A percentile compares a stretch with the other conserved stretches of the same genome.
Conservation (phyloP, 2,888 invertebrate species). For the Rapana venosa region DNA sequence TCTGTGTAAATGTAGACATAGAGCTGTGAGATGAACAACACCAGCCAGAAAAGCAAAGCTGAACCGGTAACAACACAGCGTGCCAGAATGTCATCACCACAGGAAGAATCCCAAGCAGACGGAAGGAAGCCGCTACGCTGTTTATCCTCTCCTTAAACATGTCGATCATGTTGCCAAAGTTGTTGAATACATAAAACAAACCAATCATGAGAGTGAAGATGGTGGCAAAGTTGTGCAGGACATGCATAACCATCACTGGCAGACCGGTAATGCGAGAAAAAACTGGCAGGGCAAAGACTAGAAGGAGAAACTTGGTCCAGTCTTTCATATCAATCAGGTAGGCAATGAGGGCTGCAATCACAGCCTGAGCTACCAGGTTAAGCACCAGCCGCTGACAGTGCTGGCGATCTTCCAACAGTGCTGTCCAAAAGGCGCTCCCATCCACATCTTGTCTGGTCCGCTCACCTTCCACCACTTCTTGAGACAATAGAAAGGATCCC, state of each 20-base stretch:
- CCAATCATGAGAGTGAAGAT: conserved; percentile 78
- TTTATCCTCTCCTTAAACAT: conserved; percentile 69
- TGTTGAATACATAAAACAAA: conserved; percentile 78
- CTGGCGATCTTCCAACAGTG: conserved; percentile 65
- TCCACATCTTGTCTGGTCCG: conserved; percentile 52
- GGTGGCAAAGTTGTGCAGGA: conserved; percentile 79
- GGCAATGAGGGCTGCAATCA: conserved; percentile 75
- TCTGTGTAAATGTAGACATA: conserved; percentile 73
- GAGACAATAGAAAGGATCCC: conserved; percentile 78
- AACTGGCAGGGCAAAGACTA: conserved; percentile 80
- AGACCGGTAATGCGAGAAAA: conserved; percentile 79
- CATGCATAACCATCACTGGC: conserved; percentile 75
- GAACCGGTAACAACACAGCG: conserved; percentile 79
- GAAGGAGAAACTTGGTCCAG: conserved; percentile 75
- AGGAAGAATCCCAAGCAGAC: conserved; percentile 75
- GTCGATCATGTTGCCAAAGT: conserved; percentile 76
- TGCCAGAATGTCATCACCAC: conserved; percentile 78
- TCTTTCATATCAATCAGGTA: conserved; percentile 78
- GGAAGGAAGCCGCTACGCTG: conserved; percentile 64
- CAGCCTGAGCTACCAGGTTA: conserved; percentile 75
- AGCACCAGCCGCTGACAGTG: conserved; percentile 72
- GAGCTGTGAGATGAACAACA: conserved; percentile 78
- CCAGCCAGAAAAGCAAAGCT: conserved; percentile 81
- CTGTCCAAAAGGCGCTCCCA: conserved; percentile 53
- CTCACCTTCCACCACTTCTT: conserved; percentile 77